Conservation (phyloP, 2,113 vertebrate genomes). For the Pterocles orientalis region DNA sequence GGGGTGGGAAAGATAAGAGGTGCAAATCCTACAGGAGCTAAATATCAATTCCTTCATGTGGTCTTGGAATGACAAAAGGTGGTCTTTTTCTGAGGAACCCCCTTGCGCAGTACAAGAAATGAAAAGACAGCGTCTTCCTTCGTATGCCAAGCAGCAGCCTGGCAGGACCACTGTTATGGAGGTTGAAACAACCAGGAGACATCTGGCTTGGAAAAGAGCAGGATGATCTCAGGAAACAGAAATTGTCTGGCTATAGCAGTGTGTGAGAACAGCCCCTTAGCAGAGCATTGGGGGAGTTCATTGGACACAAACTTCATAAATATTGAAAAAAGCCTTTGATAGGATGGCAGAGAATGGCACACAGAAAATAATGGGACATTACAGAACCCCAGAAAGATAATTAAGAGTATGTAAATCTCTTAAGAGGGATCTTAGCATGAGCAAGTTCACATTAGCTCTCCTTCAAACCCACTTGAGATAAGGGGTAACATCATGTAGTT, state of each 20-base stretch:
- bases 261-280: background rate
- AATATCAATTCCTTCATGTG: background rate
- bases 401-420: background rate
- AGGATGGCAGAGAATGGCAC: background rate
- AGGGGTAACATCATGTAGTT: background rate
- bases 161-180: background rate
- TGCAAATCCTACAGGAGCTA: slow-evolving; percentile 1
- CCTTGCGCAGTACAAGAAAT: background rate
- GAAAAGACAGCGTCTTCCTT: background rate
- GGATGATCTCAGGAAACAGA: background rate
- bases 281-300: background rate
- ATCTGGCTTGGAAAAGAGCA: background rate
- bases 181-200: background rate
- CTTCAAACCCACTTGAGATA: background rate
- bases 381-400: background rate
- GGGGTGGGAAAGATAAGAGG: slow-evolving; percentile 5
- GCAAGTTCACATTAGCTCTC: background rate
- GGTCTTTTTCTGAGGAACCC: background rate
- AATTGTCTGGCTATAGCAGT: background rate
- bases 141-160: background rate
- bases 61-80: background rate
- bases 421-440: background rate
- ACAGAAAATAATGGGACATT: background rate
- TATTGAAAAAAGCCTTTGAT: background rate
- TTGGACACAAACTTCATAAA: background rate